Evolutionary conservation across 1,140 invertebrate genomes (phyloP), one percentile per base, ranked within the genome.

Genomic region (Drosophila sechellia): DNA sequence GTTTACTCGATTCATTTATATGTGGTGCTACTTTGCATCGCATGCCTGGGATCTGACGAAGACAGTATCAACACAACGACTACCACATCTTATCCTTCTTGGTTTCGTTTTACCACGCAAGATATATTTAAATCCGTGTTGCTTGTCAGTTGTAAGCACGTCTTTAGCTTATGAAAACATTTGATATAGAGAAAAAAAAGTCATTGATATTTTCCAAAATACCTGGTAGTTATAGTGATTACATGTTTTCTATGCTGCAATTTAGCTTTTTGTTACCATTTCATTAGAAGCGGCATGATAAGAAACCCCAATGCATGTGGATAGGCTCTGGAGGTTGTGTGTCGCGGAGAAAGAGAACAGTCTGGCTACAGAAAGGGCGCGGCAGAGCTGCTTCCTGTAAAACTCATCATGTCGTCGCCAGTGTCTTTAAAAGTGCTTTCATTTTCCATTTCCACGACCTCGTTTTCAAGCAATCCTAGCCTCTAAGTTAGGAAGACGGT

Each of bases 371-470:
- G 5, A 45, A 11, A 55, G 25, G 11, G 37, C 4, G 22, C 50
- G 15, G 22, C 12, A 27, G 58, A 22, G 17, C 11, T 5, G 37
- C 43, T 70, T 70, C 43, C 68, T 53, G 52, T 48, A 72, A 57
- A 81, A 81, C 69, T 69, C 79, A 76, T 75, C 64, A 70, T 75
- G 63, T 55, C 76, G 66, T 79, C 78, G 77, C 55, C 25, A 17
- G 17, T 53, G 53, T 73, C 71, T 81, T 64, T 85, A 72, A 71
- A 79, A 86, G 54, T 86, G 90, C 83, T 91, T 91, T 91, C 90
- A 81, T 91, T 91, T 91, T 91, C 90, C 83, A 81, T 91, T 91
- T 90, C 80, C 84, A 84, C 86, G 90, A 90, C 90, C 90, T 90
- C 90, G 73, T 85, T 91, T 91, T 68, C 64, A 77, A 63, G 48